These are phyloP conservation scores for Ctenosaura bakeri DNA, from an alignment of 2,797 vertebrate genomes.

Conservation along the genomic window DNA sequence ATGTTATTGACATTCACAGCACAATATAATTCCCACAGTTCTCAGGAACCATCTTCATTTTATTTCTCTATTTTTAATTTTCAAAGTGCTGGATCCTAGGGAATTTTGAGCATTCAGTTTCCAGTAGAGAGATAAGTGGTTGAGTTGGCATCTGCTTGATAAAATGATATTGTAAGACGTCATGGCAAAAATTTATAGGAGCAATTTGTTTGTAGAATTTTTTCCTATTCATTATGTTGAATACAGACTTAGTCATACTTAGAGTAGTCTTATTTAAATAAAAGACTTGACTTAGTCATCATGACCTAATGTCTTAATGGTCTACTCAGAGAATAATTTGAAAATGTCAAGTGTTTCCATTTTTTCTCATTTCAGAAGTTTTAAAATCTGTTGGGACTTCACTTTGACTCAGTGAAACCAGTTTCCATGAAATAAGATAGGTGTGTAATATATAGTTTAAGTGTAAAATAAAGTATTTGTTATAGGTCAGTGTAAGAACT, in stretches of 20 bases:
- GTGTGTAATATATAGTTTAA: background rate
- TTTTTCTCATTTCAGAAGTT: background rate
- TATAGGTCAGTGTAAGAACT: constrained; percentile 7
- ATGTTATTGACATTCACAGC: background rate
- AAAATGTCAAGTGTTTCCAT: background rate
- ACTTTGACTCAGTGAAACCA: background rate
- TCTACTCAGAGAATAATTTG: background rate
- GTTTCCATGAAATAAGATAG: background rate
- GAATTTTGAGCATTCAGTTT: background rate
- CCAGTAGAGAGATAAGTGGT: background rate
- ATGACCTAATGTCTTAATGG: background rate
- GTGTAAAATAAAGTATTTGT: constrained; percentile 35
- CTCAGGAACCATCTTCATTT: too few species aligned
- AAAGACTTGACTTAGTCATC: background rate
- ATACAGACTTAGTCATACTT: background rate
- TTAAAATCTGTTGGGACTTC: constrained; percentile 2
- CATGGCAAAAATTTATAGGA: background rate
- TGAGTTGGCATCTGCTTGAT: background rate
- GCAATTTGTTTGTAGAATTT: background rate
- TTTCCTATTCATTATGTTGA: background rate
- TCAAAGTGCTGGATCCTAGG: background rate
- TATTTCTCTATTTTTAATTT: too few species aligned
- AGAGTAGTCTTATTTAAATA: background rate
- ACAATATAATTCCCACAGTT: too few species aligned
- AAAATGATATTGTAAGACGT: background rate